Conservation (phyloP, 2,888 invertebrate genomes). For the Andrena minutula region DNA sequence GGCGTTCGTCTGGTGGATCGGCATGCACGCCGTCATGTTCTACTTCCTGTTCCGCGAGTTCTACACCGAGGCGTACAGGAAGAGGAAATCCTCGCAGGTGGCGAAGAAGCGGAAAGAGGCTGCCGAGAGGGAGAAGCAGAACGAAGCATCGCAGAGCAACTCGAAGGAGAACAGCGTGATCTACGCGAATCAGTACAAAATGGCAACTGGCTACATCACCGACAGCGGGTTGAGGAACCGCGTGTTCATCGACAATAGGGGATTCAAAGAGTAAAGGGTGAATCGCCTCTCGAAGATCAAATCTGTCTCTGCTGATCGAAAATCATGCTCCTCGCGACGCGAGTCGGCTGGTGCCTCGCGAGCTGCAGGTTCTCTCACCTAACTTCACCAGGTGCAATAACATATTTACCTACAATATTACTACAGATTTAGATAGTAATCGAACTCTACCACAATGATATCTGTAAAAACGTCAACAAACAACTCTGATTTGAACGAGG, state of each 20-base stretch:
- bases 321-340: neutral
- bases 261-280: constrained; percentile 49
- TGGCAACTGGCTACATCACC: constrained; percentile 86
- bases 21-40: constrained; percentile 96
- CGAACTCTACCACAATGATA: too few relatives aligned
- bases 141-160: constrained; percentile 59
- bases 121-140: constrained; percentile 36
- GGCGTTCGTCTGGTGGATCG: constrained; percentile 96
- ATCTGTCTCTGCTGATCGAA: neutral
- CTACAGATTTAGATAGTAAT: too few relatives aligned
- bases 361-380: neutral
- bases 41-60: constrained; percentile 96
- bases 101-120: constrained; percentile 9
- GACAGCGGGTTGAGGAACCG: constrained; percentile 85
- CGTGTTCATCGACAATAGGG: constrained; percentile 85
- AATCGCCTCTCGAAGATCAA: neutral
- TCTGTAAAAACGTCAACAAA: too few relatives aligned
- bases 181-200: constrained; percentile 84
- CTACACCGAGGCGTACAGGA: constrained; percentile 92
- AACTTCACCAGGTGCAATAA: neutral
- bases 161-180: constrained; percentile 82
- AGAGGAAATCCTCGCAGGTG: constrained; percentile 78
- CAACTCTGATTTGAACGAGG: too few relatives aligned
- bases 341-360: neutral
- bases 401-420: neutral